Evolutionary conservation across 2,113 vertebrate genomes (phyloP).

Genomic region (rabbit (Oryctolagus cuniculus)): mOryCun1.1 NC_091439.1:54718501-54719000

Average conservation of each 20-base stretch:
- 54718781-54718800: too few species aligned
- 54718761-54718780: not conserved
- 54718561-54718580: not conserved
- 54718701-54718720: not conserved
- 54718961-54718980: not conserved
- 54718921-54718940: not conserved
- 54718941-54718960: not conserved
- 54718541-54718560: not conserved
- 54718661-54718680: not conserved
- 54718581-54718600: not conserved
- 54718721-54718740: not conserved
- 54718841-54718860: not conserved
- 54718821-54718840: not conserved
- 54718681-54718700: not conserved
- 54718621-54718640: not conserved
- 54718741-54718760: not conserved
- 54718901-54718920: not conserved
- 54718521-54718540: too few species aligned
- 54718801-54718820: not conserved
- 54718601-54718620: not conserved
- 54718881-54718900: not conserved
- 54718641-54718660: not conserved
- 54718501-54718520: too few species aligned
- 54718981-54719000: not conserved
- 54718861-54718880: not conserved